Percentiles rank a stretch among this genome's conserved stretches.
Conservation (phyloP, 92 coral and sea anemone genomes). For the Montipora capitata region DNA sequence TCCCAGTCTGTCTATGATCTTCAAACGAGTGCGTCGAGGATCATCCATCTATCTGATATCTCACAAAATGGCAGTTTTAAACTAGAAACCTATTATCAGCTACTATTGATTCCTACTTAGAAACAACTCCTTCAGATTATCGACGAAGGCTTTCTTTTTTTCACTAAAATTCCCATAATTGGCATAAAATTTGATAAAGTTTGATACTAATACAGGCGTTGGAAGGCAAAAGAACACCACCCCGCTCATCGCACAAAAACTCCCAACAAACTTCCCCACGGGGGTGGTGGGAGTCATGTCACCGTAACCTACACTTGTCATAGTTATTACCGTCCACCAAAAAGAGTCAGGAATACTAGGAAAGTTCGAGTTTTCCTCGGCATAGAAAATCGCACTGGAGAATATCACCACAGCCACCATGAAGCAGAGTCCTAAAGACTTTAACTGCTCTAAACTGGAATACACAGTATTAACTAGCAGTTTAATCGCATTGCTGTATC, state of each 20-base stretch:
- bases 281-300: constrained; percentile 88
- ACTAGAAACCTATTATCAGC: no score
- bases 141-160: constrained; percentile 74
- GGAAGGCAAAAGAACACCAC: constrained; percentile 92
- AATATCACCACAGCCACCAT: constrained; percentile 79
- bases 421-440: constrained; percentile 81
- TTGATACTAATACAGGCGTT: constrained; percentile 92
- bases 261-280: constrained; percentile 85
- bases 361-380: constrained; percentile 78
- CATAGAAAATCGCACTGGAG: constrained; percentile 96
- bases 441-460: constrained; percentile 89
- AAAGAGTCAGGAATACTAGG: constrained; percentile 96
- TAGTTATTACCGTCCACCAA: constrained; percentile 98
- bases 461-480: constrained; percentile 82
- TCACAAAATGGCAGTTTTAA: no score
- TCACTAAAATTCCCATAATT: constrained; percentile 47
- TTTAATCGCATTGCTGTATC: constrained; percentile 89
- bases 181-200: constrained; percentile 87
- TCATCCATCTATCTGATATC: no score
- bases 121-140: constrained; percentile 84
- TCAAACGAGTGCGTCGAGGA: no score
- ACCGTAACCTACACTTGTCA: constrained; percentile 98
- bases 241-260: constrained; percentile 91
- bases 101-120: constrained; percentile 29
- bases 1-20: no score